Percentiles rank a stretch among this genome's conserved stretches.
These are phyloP conservation scores for Eutolmus rufibarbis DNA, from an alignment of 2,888 invertebrate species.

Conservation along the genomic window DNA sequence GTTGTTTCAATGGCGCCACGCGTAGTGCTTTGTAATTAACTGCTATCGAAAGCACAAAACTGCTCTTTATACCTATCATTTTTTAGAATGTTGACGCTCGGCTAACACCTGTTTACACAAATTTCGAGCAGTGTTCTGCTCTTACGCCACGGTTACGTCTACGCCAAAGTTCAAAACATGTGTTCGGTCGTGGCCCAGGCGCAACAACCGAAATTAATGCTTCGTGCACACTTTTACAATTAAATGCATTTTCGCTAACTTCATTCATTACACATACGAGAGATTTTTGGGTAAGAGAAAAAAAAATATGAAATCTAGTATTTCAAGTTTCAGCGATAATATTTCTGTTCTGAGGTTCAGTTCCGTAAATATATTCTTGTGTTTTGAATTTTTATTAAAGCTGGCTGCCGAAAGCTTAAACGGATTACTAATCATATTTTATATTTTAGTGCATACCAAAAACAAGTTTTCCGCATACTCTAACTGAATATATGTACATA, in stretches of 20 bases:
- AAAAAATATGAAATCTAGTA: not conserved
- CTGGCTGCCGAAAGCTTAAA: not conserved
- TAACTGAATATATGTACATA: not conserved
- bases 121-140: not conserved
- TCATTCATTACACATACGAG: not conserved
- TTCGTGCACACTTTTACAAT: not conserved
- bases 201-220: not conserved
- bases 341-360: not conserved
- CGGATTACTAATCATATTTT: not conserved
- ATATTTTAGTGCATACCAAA: not conserved
- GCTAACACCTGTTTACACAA: not conserved
- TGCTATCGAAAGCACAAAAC: not conserved
- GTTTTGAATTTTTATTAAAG: not conserved
- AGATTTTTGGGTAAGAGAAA: not conserved
- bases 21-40: not conserved
- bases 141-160: not conserved
- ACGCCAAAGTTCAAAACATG: not conserved
- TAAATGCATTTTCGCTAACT: not conserved
- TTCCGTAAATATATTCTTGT: not conserved
- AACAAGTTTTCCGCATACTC: not conserved
- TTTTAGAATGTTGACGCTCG: not conserved
- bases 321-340: not conserved
- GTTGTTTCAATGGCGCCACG: not conserved
- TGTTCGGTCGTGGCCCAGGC: not conserved
- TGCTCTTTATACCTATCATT: not conserved